Base-by-base conservation (phyloP, 2,797 vertebrate species). In the Mus spretus region DNA sequence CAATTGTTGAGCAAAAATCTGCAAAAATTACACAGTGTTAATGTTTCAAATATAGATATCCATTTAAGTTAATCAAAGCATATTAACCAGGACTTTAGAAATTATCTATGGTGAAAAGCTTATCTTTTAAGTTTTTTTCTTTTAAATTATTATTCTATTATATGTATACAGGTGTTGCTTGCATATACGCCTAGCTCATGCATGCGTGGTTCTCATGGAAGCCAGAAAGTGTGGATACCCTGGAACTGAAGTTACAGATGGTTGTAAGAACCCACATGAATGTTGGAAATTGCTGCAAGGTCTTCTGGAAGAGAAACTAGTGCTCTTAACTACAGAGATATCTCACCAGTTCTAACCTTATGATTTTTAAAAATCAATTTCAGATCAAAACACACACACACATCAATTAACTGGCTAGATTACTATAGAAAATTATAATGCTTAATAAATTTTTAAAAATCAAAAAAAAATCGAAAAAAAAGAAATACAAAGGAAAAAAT, bases 391-490 rank as follows among this genome's bases (percentile, higher is more conserved):
- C 7, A 55, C 11, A 37, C 3, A 77, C 70, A 74, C 13, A 59
- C 57, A 75, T 24, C 63, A 61, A 22, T 55, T 28, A 24, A 81
- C 28, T 40, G 77, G 10, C 40, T 67, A 88, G 59, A 34, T 28
- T 91, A 93, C 74, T 72, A 88, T 53, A 84, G 19, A 37, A 90
- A 92, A 55, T 89, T 12, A 10, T 67, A 55, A 80, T 28, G 10
- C 40, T 4, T 44, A 44, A 5, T 44, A 44, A 44, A 44, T 44
- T 44, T 44, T 44, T 3, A 44, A 44, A 44, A 44, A 44, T 3
- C 3, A 3, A 44, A 44, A 44, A 44, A 44, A 44, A 44, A 4
- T 4, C 3, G 44, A 5, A 44, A 44, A 44, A 44, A 44, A 44
- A 44, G 44, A 44, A 44, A 44, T 44, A 44, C 44, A 44, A 90